Base-by-base conservation (phyloP, 2,888 invertebrate genomes). In the Caenorhabditis sp. region DNA sequence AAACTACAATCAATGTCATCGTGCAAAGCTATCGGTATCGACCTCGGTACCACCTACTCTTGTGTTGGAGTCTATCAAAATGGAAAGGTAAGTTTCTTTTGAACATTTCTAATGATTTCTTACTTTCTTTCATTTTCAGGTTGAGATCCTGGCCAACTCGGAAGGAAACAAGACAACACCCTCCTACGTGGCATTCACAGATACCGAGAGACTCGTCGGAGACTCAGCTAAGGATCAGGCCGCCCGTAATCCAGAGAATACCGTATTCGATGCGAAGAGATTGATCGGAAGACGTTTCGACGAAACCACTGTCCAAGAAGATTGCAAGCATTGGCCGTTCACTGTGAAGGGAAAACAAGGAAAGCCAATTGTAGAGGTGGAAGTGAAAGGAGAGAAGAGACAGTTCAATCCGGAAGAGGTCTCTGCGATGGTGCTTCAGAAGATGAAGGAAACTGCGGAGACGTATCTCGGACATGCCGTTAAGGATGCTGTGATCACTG, bases 301-400 rank as follows among this genome's bases (percentile, higher is more conserved):
- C 19, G 94, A 93, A 41, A 22, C 90, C 0, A 79, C 26, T 14
- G 54, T 54, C 14, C 54, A 54, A 26, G 54, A 54, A 54, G 54
- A 54, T 14, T 54, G 54, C 26, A 54, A 54, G 26, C 54, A 54
- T 54, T 54, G 54, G 54, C 54, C 54, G 26, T 54, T 54, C 26
- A 54, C 54, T 26, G 85, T 92, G 68, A 88, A 85, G 58, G 80
- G 70, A 56, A 86, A 82, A 24, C 84, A 75, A 19, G 84, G 85
- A n/a, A 88, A 88, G 66, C 89, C 89, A 47, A 82, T 87, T 44
- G 69, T 89, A 59, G 94, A 95, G 93, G 95, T 96, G 26, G 93
- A 95, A 85, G 96, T 96, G 94, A 96, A 96, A 92, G 96, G 96
- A 44, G 96, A 96, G 93, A 93, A 93, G 73, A 97, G 96, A 93